Base-by-base conservation (phyloP, 2,797 vertebrate species). In the Anisognathus igniventris region DNA sequence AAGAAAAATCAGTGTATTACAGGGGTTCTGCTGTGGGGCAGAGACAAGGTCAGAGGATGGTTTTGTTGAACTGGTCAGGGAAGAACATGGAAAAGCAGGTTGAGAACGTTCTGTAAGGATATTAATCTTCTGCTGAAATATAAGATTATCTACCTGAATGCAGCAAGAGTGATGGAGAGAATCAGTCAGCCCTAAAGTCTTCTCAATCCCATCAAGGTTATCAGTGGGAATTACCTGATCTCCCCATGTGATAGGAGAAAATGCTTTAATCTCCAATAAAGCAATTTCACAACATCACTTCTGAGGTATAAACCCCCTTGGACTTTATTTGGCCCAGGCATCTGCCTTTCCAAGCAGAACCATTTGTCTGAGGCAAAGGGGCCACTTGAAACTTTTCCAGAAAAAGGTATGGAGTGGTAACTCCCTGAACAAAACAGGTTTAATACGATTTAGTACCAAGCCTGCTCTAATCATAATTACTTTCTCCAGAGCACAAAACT, bases 101-200 rank as follows among this genome's bases (percentile, higher is more conserved):
- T 70, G 28, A 42, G 54, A 90, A 75, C 2, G 1, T 82, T 66
- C 53, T 72, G 7, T 51, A 74, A 67, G 31, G 47, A 21, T 64
- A 82, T 64, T 87, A 75, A 94, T 92, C 90, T 77, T 48, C 74
- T 86, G 67, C 31, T 86, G 92, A 93, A 92, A 89, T 60, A 13
- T 23, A 82, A 95, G 95, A 95, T 96, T 97, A 96, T 90, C 95
- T 45, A 60, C 73, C 82, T 79, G 58, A 94, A 65, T 53, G 47
- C 66, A 82, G 65, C 83, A 95, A 72, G 84, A 33, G 53, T 58
- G 67, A 88, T 88, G 78, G 58, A 82, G 48, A 94, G 86, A 95
- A 86, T 96, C 88, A 90, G 65, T 48, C 37, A 74, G 60, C 44
- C 35, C 58, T 76, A 48, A 95, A 96, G 81, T 85, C 72, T 90